Percentiles rank a stretch among this genome's conserved stretches.
phyloP scores from a whole-genome alignment of 2,888 invertebrate genomes.

The Altica lythri region DNA sequence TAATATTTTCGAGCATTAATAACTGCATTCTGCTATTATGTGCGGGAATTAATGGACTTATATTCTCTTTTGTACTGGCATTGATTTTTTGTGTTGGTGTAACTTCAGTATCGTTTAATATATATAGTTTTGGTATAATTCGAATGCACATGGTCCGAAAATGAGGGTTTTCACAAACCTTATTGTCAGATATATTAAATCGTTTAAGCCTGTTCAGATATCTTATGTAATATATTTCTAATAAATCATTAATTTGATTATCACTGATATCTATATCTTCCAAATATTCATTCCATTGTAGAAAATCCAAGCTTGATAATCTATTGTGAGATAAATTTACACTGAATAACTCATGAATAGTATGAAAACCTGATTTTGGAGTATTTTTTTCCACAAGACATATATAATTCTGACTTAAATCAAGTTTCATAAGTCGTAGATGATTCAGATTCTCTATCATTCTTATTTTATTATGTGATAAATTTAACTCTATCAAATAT shows the following conservation, averaged over 20 bases:
- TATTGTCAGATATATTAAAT: constrained; percentile 52
- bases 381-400: constrained; percentile 51
- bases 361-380: constrained; percentile 57
- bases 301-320: constrained; percentile 61
- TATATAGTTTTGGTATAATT: constrained; percentile 49
- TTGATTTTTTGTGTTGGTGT: constrained; percentile 42
- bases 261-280: constrained; percentile 50
- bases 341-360: constrained; percentile 60
- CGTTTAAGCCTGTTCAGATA: constrained; percentile 47
- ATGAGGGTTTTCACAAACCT: constrained; percentile 38
- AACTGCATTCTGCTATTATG: constrained; percentile 6
- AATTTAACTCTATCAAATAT: constrained; percentile 63
- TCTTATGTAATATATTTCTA: constrained; percentile 52
- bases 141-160: constrained; percentile 52
- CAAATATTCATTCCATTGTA: constrained; percentile 54
- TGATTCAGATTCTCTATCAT: constrained; percentile 63
- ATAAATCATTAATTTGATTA: constrained; percentile 50
- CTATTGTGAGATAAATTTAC: constrained; percentile 63
- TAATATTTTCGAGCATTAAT: constrained; percentile 4
- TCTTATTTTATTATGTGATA: constrained; percentile 65
- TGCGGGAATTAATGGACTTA: constrained; percentile 38
- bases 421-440: constrained; percentile 54
- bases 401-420: constrained; percentile 45
- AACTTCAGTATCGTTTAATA: constrained; percentile 52
- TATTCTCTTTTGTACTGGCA: constrained; percentile 40